phyloP scores from a whole-genome alignment of 2,797 vertebrate species.

The Parambassis ranga region DNA sequence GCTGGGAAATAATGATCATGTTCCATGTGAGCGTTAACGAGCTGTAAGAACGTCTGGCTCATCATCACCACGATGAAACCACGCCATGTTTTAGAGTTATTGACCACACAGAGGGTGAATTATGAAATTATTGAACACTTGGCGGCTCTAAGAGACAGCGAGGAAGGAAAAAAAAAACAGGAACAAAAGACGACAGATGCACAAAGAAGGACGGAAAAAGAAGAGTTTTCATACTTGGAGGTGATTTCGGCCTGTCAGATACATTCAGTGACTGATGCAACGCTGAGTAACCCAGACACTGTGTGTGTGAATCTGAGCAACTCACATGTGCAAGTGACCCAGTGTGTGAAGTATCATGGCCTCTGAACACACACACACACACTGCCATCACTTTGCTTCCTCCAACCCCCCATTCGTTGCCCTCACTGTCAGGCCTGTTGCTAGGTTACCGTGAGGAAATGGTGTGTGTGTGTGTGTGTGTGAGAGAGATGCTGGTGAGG shows the following conservation, averaged over 20 bases:
- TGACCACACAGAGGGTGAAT: background rate
- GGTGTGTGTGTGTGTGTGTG: slow-evolving; percentile 38
- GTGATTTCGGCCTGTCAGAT: slow-evolving; percentile 39
- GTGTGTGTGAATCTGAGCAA: slow-evolving; percentile 17
- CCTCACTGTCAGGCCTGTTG: slow-evolving; percentile 74
- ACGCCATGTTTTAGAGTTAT: background rate
- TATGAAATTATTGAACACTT: background rate
- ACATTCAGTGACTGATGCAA: slow-evolving; percentile 67
- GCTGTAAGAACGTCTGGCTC: no score
- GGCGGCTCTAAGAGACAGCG: background rate
- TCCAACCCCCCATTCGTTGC: slow-evolving; percentile 49
- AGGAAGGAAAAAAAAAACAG: background rate
- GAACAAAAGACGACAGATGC: background rate
- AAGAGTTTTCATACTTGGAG: slow-evolving; percentile 27
- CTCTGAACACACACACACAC: slow-evolving; percentile 18
- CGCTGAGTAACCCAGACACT: slow-evolving; percentile 46
- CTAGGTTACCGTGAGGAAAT: slow-evolving; percentile 75
- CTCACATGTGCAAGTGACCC: slow-evolving; percentile 64
- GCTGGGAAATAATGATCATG: no score
- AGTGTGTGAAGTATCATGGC: slow-evolving; percentile 68
- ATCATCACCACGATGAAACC: no score
- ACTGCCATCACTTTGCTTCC: slow-evolving; percentile 41
- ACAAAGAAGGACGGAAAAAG: background rate
- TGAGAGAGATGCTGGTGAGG: slow-evolving; percentile 19
- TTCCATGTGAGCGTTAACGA: no score